Base-by-base conservation (phyloP, 2,797 vertebrate genomes). In the Gambusia yucatana region DNA sequence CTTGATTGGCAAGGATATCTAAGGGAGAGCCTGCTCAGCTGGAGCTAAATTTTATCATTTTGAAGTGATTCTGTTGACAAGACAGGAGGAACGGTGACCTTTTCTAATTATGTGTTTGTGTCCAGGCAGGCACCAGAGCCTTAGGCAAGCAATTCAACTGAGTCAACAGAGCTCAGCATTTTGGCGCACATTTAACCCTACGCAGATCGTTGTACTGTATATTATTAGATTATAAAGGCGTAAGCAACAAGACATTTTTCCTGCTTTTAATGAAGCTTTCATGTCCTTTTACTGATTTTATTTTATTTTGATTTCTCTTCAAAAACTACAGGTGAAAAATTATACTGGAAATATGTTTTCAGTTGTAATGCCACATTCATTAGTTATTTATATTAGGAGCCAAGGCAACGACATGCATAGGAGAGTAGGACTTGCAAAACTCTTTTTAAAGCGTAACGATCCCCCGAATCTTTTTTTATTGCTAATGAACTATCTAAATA, bases 101-200 rank as follows among this genome's bases (percentile, higher is more conserved):
- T 96, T 96, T 82, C 92, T 96, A 94, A 93, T 95, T 95, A 95
- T 92, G 91, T 94, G 91, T 93, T 91, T 95, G 94, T 94, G 93
- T 95, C 92, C 92, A 92, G 93, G 91, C 92, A 41, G 93, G 90
- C 92, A 41, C 86, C 81, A 89, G 82, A 30, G 95, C 94, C 95
- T 91, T 77, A 85, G 94, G 95, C 94, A 87, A 94, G 93, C 93
- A 95, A 96, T 95, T 95, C 93, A 92, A 95, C 94, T 90, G 94
- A 95, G 95, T 96, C 95, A 96, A 96, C 94, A 96, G 84, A 91
- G 91, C 80, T 57, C 83, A 75, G 83, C 86, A 85, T 92, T 89
- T 85, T 52, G 77, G 79, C 87, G 84, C 84, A 89, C 84, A 83
- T 84, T 87, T 61, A 73, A 70, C 86, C 87, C 78, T 85, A 86